Percentiles rank a stretch among this genome's conserved stretches.
phyloP scores from a whole-genome alignment of 2,888 invertebrate species.

The Helobdella robusta region DNA sequence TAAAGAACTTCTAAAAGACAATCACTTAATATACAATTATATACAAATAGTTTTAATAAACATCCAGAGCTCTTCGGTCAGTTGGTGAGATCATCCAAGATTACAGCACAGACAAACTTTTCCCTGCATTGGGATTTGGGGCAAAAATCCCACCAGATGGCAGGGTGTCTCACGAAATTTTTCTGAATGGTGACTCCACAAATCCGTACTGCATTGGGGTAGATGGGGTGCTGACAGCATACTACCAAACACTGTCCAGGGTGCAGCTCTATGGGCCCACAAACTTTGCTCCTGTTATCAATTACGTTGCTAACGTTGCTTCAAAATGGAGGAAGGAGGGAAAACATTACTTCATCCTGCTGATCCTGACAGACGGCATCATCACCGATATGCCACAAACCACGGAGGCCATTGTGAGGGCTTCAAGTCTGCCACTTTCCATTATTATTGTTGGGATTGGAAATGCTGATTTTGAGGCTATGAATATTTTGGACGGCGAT shows the following conservation, averaged over 20 bases:
- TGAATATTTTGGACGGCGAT: conserved; percentile 44
- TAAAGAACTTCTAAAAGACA: too few species aligned
- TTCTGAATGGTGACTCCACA: conserved; percentile 53
- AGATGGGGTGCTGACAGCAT: conserved; percentile 45
- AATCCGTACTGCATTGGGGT: conserved; percentile 51
- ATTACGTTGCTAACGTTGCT: conserved; percentile 44
- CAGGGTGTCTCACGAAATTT: conserved; percentile 53
- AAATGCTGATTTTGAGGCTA: conserved; percentile 47
- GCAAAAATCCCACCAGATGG: conserved; percentile 53
- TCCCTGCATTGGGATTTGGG: conserved; percentile 55
- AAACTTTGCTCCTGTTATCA: conserved; percentile 48
- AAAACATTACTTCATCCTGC: conserved; percentile 55
- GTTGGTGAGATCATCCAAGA: conserved; percentile 52
- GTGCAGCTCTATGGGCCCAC: conserved; percentile 48
- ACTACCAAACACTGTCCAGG: conserved; percentile 40
- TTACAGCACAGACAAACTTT: conserved; percentile 53
- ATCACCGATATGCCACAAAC: conserved; percentile 54
- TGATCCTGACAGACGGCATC: conserved; percentile 58
- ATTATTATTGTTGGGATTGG: conserved; percentile 50
- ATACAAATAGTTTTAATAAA: neutral
- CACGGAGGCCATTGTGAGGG: conserved; percentile 42
- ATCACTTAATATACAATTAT: neutral
- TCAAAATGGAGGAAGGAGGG: conserved; percentile 40
- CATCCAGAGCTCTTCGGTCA: conserved; percentile 48
- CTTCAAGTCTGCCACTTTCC: conserved; percentile 45